phyloP scores from a whole-genome alignment of 2,888 invertebrate genomes.

The Nineta flava region DNA sequence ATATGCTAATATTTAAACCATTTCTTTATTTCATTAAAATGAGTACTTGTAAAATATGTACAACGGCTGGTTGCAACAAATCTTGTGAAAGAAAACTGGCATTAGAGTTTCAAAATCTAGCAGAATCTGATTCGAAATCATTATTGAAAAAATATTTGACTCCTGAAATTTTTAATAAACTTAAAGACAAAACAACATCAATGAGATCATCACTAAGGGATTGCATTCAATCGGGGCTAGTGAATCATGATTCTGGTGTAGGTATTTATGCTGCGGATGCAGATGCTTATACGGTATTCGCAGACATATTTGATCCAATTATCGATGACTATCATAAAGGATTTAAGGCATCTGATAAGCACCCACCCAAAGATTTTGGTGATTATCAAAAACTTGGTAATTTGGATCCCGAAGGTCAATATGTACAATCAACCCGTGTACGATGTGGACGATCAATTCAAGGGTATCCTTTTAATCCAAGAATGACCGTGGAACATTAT shows the following conservation, averaged over 20 bases:
- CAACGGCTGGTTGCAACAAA: too few relatives aligned
- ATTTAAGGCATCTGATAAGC: constrained; percentile 36
- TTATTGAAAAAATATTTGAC: constrained; percentile 46
- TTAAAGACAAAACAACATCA: constrained; percentile 38
- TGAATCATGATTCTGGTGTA: constrained; percentile 46
- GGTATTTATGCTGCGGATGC: constrained; percentile 53
- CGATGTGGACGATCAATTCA: constrained; percentile 43
- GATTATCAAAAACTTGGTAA: constrained; percentile 33
- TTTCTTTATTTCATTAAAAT: too few relatives aligned
- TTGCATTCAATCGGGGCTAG: constrained; percentile 48
- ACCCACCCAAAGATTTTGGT: constrained; percentile 46
- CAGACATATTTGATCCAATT: constrained; percentile 46
- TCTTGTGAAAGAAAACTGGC: constrained; percentile 25
- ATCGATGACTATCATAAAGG: constrained; percentile 52
- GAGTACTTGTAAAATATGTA: too few relatives aligned
- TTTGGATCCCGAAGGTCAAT: constrained; percentile 40
- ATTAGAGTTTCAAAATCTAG: constrained; percentile 30
- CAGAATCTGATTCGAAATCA: constrained; percentile 34
- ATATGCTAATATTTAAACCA: too few relatives aligned
- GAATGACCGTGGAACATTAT: constrained; percentile 44
- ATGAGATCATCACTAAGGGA: constrained; percentile 44
- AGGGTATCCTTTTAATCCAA: constrained; percentile 54
- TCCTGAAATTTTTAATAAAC: constrained; percentile 31
- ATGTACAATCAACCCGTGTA: constrained; percentile 48
- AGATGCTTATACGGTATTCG: constrained; percentile 45